phyloP scores from a whole-genome alignment of 2,888 invertebrate species.

The Deilephila elpenor region DNA sequence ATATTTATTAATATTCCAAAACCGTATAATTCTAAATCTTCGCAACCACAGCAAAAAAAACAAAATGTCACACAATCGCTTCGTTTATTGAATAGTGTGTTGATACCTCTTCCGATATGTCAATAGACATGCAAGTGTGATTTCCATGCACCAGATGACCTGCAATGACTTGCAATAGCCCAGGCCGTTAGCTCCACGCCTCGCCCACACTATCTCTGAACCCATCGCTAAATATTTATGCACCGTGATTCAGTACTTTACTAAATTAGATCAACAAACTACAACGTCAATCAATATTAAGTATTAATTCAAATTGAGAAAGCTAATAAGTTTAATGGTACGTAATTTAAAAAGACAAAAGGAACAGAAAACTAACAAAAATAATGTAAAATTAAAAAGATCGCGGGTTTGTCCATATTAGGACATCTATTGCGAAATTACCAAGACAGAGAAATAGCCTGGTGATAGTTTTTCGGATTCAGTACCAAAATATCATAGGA shows the following conservation, averaged over 20 bases:
- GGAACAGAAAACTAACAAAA: too few relatives aligned
- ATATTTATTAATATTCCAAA: not conserved
- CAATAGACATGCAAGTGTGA: constrained; percentile 6
- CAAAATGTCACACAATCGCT: not conserved
- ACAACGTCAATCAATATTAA: not conserved
- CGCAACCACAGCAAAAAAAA: too few relatives aligned
- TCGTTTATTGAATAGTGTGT: not conserved
- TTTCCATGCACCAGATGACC: constrained; percentile 4
- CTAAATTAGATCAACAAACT: not conserved
- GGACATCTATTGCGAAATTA: too few relatives aligned
- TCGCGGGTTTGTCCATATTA: too few relatives aligned
- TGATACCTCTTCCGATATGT: constrained; percentile 10
- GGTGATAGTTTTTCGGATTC: too few relatives aligned
- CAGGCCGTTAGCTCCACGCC: not conserved
- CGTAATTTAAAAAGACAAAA: too few relatives aligned
- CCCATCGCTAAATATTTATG: constrained; percentile 20
- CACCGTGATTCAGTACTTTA: not conserved
- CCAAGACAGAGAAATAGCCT: too few relatives aligned
- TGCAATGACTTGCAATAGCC: constrained; percentile 21
- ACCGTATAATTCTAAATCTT: too few relatives aligned
- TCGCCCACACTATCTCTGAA: constrained; percentile 20
- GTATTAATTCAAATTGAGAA: too few relatives aligned
- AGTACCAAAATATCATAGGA: too few relatives aligned
- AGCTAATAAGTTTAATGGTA: too few relatives aligned
- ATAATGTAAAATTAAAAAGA: too few relatives aligned